These are phyloP conservation scores for Anguilla rostrata DNA, from an alignment of 2,113 vertebrate genomes.

Conservation along the genomic window DNA sequence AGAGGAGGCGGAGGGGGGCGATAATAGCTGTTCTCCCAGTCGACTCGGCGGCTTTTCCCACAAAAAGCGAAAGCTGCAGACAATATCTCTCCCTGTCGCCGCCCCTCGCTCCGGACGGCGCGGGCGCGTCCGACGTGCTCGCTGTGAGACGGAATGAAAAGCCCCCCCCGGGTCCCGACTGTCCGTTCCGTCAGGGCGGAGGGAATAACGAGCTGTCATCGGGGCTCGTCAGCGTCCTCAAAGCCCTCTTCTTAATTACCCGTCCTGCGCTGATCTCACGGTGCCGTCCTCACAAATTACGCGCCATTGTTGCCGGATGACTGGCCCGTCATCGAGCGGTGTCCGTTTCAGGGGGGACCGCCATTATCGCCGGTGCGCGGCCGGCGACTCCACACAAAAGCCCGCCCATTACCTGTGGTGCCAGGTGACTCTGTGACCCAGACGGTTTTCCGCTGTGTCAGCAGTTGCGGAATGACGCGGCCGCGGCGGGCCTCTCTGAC, in stretches of 20 bases:
- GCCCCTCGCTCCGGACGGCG: not conserved
- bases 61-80: not conserved
- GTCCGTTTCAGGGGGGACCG: conserved; percentile 65
- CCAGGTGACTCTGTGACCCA: conserved; percentile 78
- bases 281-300: conserved; percentile 77
- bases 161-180: conserved; percentile 27
- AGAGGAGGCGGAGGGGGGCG: not conserved
- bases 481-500: conserved; percentile 43
- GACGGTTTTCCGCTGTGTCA: conserved; percentile 71
- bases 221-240: conserved; percentile 56
- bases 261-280: conserved; percentile 61
- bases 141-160: conserved; percentile 35
- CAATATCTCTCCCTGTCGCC: conserved; percentile 6
- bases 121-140: conserved; percentile 17
- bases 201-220: conserved; percentile 63
- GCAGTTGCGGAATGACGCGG: conserved; percentile 65
- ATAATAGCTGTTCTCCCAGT: not conserved
- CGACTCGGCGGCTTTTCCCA: conserved; percentile 19
- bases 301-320: conserved; percentile 69
- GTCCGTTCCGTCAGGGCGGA: conserved; percentile 20
- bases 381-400: conserved; percentile 45
- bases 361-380: conserved; percentile 54
- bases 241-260: conserved; percentile 78
- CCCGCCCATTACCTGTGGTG: conserved; percentile 72
- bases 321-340: conserved; percentile 73